Evolutionary conservation across 1,140 invertebrate genomes (phyloP).

Genomic region (Drosophila virilis): DNA sequence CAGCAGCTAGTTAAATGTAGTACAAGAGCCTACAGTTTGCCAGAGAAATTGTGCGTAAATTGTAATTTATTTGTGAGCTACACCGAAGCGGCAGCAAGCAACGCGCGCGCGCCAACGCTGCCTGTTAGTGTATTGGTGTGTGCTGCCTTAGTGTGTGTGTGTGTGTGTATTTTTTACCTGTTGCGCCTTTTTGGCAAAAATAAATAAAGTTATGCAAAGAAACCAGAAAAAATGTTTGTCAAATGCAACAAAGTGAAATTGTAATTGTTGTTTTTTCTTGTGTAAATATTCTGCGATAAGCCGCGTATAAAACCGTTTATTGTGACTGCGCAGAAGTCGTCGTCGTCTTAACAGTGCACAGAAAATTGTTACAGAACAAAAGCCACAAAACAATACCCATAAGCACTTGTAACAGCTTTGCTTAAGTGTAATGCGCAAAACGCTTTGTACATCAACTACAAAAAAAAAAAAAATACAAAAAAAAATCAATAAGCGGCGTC

Average conservation of each 20-base stretch:
- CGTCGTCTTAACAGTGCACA: constrained; percentile 26
- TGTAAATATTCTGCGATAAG: constrained; percentile 63
- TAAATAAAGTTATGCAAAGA: constrained; percentile 18
- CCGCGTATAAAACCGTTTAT: constrained; percentile 61
- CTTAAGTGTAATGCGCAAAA: constrained; percentile 46
- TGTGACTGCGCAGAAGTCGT: constrained; percentile 28
- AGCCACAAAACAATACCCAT: constrained; percentile 28
- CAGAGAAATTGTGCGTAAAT: constrained; percentile 37
- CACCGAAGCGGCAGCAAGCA: constrained; percentile 29
- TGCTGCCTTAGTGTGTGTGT: constrained; percentile 21
- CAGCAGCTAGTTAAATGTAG: constrained; percentile 36
- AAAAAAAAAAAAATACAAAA: constrained; percentile 17
- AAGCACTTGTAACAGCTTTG: constrained; percentile 17
- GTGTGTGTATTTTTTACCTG: constrained; percentile 46
- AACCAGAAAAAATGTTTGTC: constrained; percentile 21
- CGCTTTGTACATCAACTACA: constrained; percentile 10
- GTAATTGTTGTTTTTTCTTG: constrained; percentile 8
- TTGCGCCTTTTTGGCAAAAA: constrained; percentile 48
- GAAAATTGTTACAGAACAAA: constrained; percentile 50
- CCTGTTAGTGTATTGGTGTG: constrained; percentile 5
- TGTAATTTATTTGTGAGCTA: constrained; percentile 23
- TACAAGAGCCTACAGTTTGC: constrained; percentile 1
- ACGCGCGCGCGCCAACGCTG: constrained; percentile 53
- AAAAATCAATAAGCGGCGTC: constrained; percentile 60
- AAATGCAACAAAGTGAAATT: constrained; percentile 11